Percentiles rank a stretch among this genome's conserved stretches.
phyloP scores from a whole-genome alignment of 2,888 invertebrate genomes.

The Scaptomyza tumidula region DNA sequence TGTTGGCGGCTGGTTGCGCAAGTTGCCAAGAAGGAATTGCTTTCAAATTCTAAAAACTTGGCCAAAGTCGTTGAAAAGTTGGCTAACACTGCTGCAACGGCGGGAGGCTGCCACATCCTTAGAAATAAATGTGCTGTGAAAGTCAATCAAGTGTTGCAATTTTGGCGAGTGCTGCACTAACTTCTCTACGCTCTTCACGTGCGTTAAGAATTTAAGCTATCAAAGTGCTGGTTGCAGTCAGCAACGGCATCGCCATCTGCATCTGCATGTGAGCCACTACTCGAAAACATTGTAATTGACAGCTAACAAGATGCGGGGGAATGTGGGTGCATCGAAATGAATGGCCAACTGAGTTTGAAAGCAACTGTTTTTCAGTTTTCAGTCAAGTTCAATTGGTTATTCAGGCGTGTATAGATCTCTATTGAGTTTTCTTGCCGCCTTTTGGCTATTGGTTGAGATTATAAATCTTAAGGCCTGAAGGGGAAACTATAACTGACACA shows the following conservation, averaged over 20 bases:
- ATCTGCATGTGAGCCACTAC: conserved; percentile 65
- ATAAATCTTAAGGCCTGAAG: background rate
- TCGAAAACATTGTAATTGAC: conserved; percentile 66
- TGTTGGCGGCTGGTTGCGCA: conserved; percentile 27
- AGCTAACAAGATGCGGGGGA: conserved; percentile 33
- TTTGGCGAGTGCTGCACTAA: conserved; percentile 44
- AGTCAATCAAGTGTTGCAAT: conserved; percentile 78
- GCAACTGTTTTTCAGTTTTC: conserved; percentile 15
- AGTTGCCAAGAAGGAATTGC: conserved; percentile 66
- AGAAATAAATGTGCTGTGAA: conserved; percentile 77
- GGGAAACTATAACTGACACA: background rate
- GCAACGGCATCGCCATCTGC: conserved; percentile 14
- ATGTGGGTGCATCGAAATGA: conserved; percentile 11
- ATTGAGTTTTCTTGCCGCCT: conserved; percentile 1
- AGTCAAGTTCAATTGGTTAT: conserved; percentile 31
- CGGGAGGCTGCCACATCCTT: conserved; percentile 35
- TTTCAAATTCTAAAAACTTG: conserved; percentile 73
- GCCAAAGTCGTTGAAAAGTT: conserved; percentile 75
- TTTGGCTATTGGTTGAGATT: conserved; percentile 1
- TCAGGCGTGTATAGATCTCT: conserved; percentile 10
- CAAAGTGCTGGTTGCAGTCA: conserved; percentile 24
- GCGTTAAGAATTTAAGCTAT: conserved; percentile 27
- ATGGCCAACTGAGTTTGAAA: conserved; percentile 28
- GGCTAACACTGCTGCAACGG: conserved; percentile 29
- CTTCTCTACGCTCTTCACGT: background rate